phyloP scores from a whole-genome alignment of 2,113 vertebrate species.

The Mixornis gularis region DNA sequence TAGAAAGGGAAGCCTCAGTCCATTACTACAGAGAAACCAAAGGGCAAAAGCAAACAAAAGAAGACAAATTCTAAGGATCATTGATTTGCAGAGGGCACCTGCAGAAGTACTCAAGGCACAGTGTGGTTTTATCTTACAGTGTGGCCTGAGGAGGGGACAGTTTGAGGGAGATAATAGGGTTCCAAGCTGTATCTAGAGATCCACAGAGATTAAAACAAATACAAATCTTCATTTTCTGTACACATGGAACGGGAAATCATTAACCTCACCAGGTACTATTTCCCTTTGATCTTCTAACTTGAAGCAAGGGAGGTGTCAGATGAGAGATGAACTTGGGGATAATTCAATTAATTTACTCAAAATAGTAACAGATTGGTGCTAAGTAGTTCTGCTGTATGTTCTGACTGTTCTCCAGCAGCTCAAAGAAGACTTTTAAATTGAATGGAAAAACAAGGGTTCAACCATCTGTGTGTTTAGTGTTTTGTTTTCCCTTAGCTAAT shows the following conservation, averaged over 20 bases:
- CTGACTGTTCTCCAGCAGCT: not conserved
- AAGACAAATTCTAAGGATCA: not conserved
- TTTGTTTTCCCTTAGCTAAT: not conserved
- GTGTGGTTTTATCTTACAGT: not conserved
- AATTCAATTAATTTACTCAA: not conserved
- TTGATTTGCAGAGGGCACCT: not conserved
- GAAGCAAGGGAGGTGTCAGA: not conserved
- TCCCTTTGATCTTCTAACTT: not conserved
- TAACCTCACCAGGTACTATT: not conserved
- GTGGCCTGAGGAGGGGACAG: not conserved
- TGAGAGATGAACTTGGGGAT: not conserved
- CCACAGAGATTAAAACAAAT: not conserved
- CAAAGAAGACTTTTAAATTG: not conserved
- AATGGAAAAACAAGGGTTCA: not conserved
- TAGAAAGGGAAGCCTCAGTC: not conserved
- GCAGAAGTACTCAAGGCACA: not conserved
- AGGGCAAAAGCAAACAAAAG: not conserved
- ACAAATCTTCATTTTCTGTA: not conserved
- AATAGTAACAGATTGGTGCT: not conserved
- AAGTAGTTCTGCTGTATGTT: not conserved
- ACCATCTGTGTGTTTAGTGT: not conserved
- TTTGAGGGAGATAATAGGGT: not conserved
- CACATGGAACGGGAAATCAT: not conserved
- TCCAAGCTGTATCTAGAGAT: not conserved
- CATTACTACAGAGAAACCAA: not conserved